Evolutionary conservation across 2,888 invertebrate genomes (phyloP).

Genomic region (Watsonalla binaria): DNA sequence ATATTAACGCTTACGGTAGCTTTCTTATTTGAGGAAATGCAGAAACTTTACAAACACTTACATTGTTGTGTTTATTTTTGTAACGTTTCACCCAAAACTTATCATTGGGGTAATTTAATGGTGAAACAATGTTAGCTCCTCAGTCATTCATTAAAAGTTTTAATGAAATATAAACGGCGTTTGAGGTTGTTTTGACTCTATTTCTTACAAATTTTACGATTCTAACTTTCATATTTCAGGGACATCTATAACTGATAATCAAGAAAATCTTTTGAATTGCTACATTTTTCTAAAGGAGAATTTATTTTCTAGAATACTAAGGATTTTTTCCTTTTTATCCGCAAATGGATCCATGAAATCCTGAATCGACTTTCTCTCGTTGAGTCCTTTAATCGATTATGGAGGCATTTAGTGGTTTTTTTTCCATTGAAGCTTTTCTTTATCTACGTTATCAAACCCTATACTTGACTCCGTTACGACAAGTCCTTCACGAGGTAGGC

Average conservation of each 20-base stretch:
- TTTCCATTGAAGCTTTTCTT: conserved; percentile 15
- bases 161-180: conserved; percentile 9
- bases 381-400: conserved; percentile 20
- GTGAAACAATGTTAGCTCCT: conserved; percentile 13
- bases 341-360: conserved; percentile 7
- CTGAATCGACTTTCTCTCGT: conserved; percentile 16
- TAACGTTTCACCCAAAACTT: conserved; percentile 13
- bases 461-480: conserved; percentile 1
- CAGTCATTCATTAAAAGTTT: conserved; percentile 20
- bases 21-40: conserved; percentile 12
- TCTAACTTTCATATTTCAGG: not conserved
- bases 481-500: too few relatives aligned
- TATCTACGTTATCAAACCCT: conserved; percentile 8
- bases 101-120: conserved; percentile 18
- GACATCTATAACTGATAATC: conserved; percentile 3
- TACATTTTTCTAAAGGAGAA: not conserved
- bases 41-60: conserved; percentile 15
- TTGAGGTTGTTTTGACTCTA: not conserved
- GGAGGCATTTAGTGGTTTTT: conserved; percentile 12
- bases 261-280: conserved; percentile 2
- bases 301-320: conserved; percentile 5
- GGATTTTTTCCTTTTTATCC: conserved; percentile 11
- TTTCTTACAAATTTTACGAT: not conserved
- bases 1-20: conserved; percentile 13
- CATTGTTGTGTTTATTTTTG: conserved; percentile 7